Evolutionary conservation across 92 coral and sea anemone genomes (phyloP).

Genomic region (Paramuricea clavata): DNA sequence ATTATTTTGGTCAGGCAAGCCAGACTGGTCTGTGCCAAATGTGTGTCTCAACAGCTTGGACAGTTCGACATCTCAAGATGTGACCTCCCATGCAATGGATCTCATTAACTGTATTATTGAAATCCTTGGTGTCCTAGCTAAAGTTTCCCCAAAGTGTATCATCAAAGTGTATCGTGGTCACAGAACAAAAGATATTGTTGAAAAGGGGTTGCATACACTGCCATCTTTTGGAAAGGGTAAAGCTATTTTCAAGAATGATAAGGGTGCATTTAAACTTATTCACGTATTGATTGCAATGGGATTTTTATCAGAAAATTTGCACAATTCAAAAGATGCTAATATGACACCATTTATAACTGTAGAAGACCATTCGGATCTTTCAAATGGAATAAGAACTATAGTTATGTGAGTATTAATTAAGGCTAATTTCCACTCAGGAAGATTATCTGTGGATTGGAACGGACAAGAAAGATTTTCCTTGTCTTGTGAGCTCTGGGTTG

Average conservation of each 20-base stretch:
- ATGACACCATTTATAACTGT: constrained; percentile 57
- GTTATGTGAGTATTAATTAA: neutral
- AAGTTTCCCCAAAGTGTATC: neutral
- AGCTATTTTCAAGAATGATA: constrained; percentile 46
- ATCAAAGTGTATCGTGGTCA: constrained; percentile 11
- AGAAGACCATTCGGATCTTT: constrained; percentile 29
- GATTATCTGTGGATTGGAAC: too few species aligned
- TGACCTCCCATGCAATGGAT: neutral
- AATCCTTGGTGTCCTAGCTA: neutral
- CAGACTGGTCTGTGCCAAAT: neutral
- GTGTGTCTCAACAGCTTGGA: neutral
- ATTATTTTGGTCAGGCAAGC: neutral
- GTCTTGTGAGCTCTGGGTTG: too few species aligned
- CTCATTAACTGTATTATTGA: neutral
- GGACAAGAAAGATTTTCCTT: too few species aligned
- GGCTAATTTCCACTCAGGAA: too few species aligned
- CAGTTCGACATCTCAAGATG: neutral
- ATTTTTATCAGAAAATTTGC: constrained; percentile 44
- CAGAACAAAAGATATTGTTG: constrained; percentile 30
- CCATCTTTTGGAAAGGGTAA: constrained; percentile 60
- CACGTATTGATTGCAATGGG: constrained; percentile 40
- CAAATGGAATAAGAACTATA: neutral
- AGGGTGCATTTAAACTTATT: constrained; percentile 36
- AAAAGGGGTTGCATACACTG: constrained; percentile 46
- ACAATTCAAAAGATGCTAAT: neutral